phyloP scores from a whole-genome alignment of 1,140 invertebrate genomes.

The Chelonus insularis region DNA sequence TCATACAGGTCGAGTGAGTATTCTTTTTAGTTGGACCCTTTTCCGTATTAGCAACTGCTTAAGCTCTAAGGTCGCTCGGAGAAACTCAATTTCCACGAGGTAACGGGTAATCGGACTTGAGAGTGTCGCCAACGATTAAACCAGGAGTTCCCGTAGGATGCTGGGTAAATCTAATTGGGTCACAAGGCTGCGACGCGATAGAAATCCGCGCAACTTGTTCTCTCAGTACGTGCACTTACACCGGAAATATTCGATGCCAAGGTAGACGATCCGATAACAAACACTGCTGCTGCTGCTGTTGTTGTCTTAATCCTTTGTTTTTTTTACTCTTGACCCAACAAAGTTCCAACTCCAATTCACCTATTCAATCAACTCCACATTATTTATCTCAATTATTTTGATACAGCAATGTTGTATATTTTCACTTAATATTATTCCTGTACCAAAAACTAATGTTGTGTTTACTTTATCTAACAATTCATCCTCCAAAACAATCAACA shows the following conservation, averaged over 20 bases:
- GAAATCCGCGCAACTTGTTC: conserved; percentile 29
- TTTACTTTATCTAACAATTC: too few species aligned
- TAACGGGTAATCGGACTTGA: conserved; percentile 32
- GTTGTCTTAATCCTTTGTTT: neutral
- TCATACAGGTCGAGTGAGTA: too few species aligned
- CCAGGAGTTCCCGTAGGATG: conserved; percentile 26
- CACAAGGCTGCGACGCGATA: conserved; percentile 35
- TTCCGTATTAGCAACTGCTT: neutral
- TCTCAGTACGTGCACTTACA: neutral
- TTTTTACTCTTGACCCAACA: neutral
- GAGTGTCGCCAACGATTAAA: conserved; percentile 35
- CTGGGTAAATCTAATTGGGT: conserved; percentile 45
- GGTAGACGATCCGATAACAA: neutral
- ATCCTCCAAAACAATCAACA: too few species aligned
- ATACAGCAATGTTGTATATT: too few species aligned
- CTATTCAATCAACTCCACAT: neutral
- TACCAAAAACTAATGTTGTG: neutral
- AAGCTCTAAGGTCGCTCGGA: neutral
- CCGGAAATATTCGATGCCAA: neutral
- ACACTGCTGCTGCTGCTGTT: too few species aligned
- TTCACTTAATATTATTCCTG: neutral
- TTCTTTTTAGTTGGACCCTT: neutral
- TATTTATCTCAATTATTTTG: too few species aligned
- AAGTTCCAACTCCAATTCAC: neutral
- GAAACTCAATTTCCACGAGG: conserved; percentile 30